These are phyloP conservation scores for Imbricaverruca yamaguchii DNA, from an alignment of 2,888 invertebrate genomes.

Conservation along the genomic window DNA sequence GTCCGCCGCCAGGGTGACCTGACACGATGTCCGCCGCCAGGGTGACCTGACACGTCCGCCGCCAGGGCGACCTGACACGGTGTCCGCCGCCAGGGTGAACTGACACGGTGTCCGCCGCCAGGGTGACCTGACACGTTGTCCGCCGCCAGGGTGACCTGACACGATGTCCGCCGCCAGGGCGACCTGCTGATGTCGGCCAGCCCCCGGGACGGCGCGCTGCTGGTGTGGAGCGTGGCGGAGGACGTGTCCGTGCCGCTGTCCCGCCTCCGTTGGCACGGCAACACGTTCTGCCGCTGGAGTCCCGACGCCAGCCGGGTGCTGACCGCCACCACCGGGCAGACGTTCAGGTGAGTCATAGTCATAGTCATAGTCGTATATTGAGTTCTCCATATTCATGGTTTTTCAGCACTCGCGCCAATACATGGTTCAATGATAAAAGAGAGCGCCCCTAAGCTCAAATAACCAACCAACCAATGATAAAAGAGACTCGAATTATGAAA, in stretches of 20 bases:
- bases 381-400: no score
- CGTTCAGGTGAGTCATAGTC: slow-evolving; percentile 16
- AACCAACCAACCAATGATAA: no score
- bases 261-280: slow-evolving; percentile 64
- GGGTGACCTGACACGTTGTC: neutral
- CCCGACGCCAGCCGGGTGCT: slow-evolving; percentile 69
- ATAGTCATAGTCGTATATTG: no score
- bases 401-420: no score
- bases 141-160: neutral
- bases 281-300: slow-evolving; percentile 71
- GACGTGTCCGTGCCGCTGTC: slow-evolving; percentile 60
- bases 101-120: neutral
- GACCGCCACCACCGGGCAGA: slow-evolving; percentile 60
- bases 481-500: no score
- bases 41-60: no score
- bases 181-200: slow-evolving; percentile 34
- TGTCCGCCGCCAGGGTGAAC: neutral
- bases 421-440: no score
- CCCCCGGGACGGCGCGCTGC: slow-evolving; percentile 47
- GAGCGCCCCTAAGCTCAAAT: no score
- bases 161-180: neutral
- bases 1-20: neutral
- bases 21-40: neutral
- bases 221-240: slow-evolving; percentile 78
- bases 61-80: no score